These are phyloP conservation scores for Eurytoma adleriae DNA, from an alignment of 2,888 invertebrate genomes.

Conservation along the genomic window DNA sequence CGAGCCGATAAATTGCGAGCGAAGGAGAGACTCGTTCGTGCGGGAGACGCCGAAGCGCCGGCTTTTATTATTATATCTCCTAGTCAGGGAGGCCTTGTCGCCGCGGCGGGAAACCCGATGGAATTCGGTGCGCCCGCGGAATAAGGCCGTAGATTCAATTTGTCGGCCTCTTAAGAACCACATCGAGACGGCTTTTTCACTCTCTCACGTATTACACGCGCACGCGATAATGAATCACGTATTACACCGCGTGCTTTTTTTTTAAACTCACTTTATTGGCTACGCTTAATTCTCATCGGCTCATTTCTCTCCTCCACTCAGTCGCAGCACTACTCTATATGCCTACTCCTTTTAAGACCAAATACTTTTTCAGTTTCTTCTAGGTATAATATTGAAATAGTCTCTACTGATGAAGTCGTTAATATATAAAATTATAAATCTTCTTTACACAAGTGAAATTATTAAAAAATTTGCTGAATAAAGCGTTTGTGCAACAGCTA, in stretches of 20 bases:
- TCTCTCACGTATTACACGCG: not conserved
- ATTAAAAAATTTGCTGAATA: too few species aligned
- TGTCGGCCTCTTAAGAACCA: not conserved
- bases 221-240: conserved; percentile 30
- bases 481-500: not conserved
- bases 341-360: too few species aligned
- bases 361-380: too few species aligned
- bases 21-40: conserved; percentile 35
- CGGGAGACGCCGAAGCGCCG: not conserved
- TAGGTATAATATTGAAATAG: too few species aligned
- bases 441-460: too few species aligned
- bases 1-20: conserved; percentile 40
- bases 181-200: not conserved
- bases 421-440: too few species aligned
- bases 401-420: too few species aligned
- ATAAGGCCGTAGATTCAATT: conserved; percentile 37
- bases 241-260: conserved; percentile 13
- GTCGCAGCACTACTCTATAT: too few species aligned
- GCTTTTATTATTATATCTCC: conserved; percentile 2
- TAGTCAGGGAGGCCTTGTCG: not conserved
- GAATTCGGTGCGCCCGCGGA: conserved; percentile 31
- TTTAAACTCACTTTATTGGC: conserved; percentile 34
- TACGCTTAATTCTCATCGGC: not conserved
- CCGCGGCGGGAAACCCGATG: conserved; percentile 31
- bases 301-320: conserved; percentile 6